Percentiles rank a stretch among this genome's conserved stretches.
These are phyloP conservation scores for Jaculus jaculus DNA, from an alignment of 2,113 vertebrate genomes.

Conservation along the genomic window DNA sequence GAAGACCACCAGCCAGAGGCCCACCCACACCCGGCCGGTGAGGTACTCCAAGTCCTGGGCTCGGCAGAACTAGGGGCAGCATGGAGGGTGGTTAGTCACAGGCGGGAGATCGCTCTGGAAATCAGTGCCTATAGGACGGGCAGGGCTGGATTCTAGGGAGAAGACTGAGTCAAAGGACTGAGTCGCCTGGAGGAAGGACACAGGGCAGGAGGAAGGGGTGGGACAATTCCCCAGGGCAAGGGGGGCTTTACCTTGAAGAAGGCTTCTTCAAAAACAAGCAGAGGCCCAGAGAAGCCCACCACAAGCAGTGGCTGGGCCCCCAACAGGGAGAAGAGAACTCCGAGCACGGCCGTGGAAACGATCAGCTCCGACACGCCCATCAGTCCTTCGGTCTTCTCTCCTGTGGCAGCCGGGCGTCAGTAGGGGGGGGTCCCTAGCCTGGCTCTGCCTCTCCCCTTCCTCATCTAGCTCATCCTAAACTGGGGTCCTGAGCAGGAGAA, in stretches of 20 bases:
- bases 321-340: slow-evolving; percentile 94
- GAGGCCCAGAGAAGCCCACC: slow-evolving; percentile 96
- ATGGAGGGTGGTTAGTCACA: slow-evolving; percentile 59
- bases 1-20: slow-evolving; percentile 97
- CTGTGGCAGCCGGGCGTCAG: slow-evolving; percentile 80
- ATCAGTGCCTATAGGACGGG: accelerated
- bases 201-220: no score
- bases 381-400: slow-evolving; percentile 97
- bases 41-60: slow-evolving; percentile 95
- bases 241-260: slow-evolving; percentile 91
- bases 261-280: slow-evolving; percentile 98
- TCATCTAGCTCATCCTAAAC: neutral
- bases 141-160: neutral
- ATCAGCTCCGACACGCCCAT: slow-evolving; percentile 99
- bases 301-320: slow-evolving; percentile 97
- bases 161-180: neutral
- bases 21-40: slow-evolving; percentile 97
- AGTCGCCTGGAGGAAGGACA: neutral
- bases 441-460: neutral
- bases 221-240: neutral
- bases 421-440: neutral
- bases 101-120: neutral
- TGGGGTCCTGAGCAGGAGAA: neutral
- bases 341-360: slow-evolving; percentile 95
- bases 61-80: slow-evolving; percentile 92